Percentiles rank a stretch among this genome's conserved stretches.
phyloP scores from a whole-genome alignment of 2,113 vertebrate species.

The human (Homo sapiens) region DNA sequence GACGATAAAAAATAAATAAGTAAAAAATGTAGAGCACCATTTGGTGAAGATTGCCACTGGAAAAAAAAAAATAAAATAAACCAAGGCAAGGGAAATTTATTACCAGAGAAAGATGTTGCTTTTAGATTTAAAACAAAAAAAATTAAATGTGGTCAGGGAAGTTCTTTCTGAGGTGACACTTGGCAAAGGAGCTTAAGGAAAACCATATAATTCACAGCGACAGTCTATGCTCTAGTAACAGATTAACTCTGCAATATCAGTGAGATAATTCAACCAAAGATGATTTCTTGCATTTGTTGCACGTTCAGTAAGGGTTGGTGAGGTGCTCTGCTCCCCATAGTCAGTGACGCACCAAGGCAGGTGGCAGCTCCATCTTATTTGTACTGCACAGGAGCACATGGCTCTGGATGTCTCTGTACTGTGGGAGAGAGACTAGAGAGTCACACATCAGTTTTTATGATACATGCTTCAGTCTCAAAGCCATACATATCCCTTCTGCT shows the following conservation, averaged over 20 bases:
- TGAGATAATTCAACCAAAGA: not conserved
- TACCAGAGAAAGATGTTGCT: not conserved
- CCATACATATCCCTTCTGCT: not conserved
- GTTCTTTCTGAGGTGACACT: not conserved
- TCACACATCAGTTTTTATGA: not conserved
- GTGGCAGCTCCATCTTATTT: not conserved
- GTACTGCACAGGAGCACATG: not conserved
- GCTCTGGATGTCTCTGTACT: not conserved
- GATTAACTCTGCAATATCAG: not conserved
- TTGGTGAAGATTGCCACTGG: not conserved
- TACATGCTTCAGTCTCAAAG: not conserved
- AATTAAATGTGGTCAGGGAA: not conserved
- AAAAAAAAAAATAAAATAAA: not conserved
- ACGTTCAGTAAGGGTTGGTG: not conserved
- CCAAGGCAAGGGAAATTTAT: not conserved
- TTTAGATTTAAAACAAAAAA: not conserved
- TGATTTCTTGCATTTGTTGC: not conserved
- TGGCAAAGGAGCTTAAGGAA: not conserved
- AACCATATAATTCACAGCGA: not conserved
- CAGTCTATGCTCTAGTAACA: not conserved
- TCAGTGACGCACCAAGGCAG: not conserved
- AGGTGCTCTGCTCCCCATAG: not conserved
- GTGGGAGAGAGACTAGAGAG: not conserved
- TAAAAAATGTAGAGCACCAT: not conserved
- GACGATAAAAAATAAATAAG: not conserved